Evolutionary conservation across 2,888 invertebrate genomes (phyloP), one percentile per base, ranked within the genome.

Genomic region (Epinotia ramella): DNA sequence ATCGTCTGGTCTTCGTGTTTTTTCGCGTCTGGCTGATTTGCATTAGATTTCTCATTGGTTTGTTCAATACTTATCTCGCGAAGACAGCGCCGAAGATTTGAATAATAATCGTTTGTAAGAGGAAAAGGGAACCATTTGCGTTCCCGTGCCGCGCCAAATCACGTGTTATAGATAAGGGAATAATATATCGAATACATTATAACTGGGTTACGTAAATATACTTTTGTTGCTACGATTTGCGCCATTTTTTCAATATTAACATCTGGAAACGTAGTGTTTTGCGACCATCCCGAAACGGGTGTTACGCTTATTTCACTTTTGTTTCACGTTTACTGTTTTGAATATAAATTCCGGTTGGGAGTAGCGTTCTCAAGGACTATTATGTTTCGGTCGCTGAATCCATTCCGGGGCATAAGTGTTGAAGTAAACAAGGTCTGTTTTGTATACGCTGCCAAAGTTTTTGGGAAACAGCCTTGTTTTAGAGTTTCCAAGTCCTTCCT

Each of bases 61-160:
- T 57, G 5, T 70, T 70, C 40, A 53, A 60, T 62, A 73, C 49
- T 70, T 70, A 69, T 69, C 20, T 11, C 33, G 9, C 40, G 12
- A 60, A 75, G 74, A 60, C 60, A 20, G 40, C 59, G 56, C 65
- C 64, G 40, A 24, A 57, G 60, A 71, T 75, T 71, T 66, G 63
- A 77, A 74, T 77, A 78, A 78, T 73, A 78, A 79, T 78, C 40
- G 68, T 73, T 72, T 78, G 78, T 77, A 77, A 75, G 77, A 77
- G 71, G 72, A 77, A 75, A 71, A 75, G 40, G 62, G 67, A 40
- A 59, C 49, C 40, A 57, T 67, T 64, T 62, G 20, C 24, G 53
- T 28, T 46, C 59, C 65, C 40, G n/a, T n/a, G n/a, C n/a, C n/a
- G n/a, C n/a, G 11, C 68, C 73, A 73, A 76, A 76, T 72, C 76